A percentile compares a stretch with the other conserved stretches of the same genome.
Evolutionary conservation across 1,140 invertebrate species (phyloP).

Genomic region (Drosophila nannoptera): DNA sequence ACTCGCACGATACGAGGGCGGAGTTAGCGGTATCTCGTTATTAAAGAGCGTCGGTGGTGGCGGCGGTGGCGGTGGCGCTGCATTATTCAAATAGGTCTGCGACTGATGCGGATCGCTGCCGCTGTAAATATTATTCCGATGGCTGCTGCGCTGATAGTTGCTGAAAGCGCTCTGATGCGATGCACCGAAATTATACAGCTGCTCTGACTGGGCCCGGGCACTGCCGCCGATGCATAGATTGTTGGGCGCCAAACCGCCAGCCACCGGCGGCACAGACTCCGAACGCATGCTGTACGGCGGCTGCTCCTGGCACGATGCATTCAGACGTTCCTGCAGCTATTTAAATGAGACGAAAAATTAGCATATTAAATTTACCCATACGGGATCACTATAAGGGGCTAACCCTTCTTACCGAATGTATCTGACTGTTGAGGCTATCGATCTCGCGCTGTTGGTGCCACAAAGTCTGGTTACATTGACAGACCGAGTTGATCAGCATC

Average conservation of each 20-base stretch:
- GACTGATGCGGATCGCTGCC: constrained; percentile 46
- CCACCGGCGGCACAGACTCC: constrained; percentile 65
- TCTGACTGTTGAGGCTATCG: constrained; percentile 74
- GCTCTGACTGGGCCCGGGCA: constrained; percentile 75
- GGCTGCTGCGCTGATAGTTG: constrained; percentile 69
- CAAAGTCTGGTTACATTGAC: constrained; percentile 83
- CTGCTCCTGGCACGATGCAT: constrained; percentile 52
- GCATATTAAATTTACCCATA: no score
- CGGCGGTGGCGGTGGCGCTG: constrained; percentile 41
- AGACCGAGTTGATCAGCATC: constrained; percentile 82
- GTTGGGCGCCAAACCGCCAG: constrained; percentile 49
- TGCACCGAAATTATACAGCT: constrained; percentile 51
- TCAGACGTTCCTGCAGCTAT: constrained; percentile 72
- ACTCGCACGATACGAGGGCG: constrained; percentile 60
- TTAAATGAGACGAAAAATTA: not conserved
- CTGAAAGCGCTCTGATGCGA: constrained; percentile 62
- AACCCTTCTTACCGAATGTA: constrained; percentile 57
- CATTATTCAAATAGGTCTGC: constrained; percentile 62
- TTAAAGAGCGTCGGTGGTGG: constrained; percentile 59
- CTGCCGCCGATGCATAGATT: constrained; percentile 57
- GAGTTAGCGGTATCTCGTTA: constrained; percentile 71
- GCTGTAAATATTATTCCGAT: constrained; percentile 54
- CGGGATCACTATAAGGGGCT: no score
- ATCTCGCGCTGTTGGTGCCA: constrained; percentile 83
- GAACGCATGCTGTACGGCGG: constrained; percentile 55